These are phyloP conservation scores for Brassicogethes aeneus DNA, from an alignment of 2,888 invertebrate genomes.

Conservation along the genomic window DNA sequence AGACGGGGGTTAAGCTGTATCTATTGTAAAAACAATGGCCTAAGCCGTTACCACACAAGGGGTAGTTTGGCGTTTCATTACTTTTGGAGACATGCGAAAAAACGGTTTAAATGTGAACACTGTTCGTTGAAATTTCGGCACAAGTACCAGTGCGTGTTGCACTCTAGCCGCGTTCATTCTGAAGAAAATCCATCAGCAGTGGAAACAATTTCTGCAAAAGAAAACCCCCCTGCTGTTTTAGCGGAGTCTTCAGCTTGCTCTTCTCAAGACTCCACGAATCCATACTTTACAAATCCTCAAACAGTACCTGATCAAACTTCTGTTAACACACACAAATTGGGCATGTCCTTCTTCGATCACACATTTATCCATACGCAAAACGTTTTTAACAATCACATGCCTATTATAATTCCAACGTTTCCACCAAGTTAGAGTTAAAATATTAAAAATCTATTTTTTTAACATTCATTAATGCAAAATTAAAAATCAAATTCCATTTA, in stretches of 20 bases:
- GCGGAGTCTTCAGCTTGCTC: constrained; percentile 27
- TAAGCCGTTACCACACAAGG: constrained; percentile 41
- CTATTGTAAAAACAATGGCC: constrained; percentile 34
- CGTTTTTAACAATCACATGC: constrained; percentile 38
- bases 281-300: constrained; percentile 31
- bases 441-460: background rate
- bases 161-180: constrained; percentile 40
- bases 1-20: constrained; percentile 34
- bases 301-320: constrained; percentile 36
- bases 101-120: constrained; percentile 41
- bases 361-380: constrained; percentile 36
- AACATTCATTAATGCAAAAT: too few species aligned
- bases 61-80: constrained; percentile 43
- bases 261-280: constrained; percentile 27
- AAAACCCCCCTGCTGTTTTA: constrained; percentile 29
- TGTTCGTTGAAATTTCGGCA: constrained; percentile 41
- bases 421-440: constrained; percentile 32
- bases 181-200: constrained; percentile 24
- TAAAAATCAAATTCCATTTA: too few species aligned
- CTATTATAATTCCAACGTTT: constrained; percentile 40
- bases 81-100: constrained; percentile 43
- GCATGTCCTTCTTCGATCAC: constrained; percentile 40
- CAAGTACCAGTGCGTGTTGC: constrained; percentile 44
- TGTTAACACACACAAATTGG: constrained; percentile 38
- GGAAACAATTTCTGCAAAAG: constrained; percentile 32